These are phyloP conservation scores for Eidolon helvum DNA, from an alignment of 2,113 vertebrate species.

Conservation along the genomic window DNA sequence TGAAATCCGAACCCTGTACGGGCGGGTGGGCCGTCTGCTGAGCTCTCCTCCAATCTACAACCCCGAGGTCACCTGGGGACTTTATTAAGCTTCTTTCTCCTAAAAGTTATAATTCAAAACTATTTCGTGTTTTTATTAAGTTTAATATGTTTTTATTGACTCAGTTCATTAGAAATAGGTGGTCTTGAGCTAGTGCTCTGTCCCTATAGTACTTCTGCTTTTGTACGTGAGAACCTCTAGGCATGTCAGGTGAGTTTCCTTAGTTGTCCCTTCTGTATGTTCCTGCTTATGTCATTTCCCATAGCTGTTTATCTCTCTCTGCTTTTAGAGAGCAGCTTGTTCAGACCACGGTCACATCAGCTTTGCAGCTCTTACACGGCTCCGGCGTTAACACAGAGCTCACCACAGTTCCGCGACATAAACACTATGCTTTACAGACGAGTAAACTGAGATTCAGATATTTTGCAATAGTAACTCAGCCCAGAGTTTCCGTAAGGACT, in stretches of 20 bases:
- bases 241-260: neutral
- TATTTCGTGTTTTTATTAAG: neutral
- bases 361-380: neutral
- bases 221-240: neutral
- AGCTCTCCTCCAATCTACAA: neutral
- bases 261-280: neutral
- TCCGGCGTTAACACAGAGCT: neutral
- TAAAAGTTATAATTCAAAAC: neutral
- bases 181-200: neutral
- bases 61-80: neutral
- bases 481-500: neutral
- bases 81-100: neutral
- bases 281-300: neutral
- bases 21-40: neutral
- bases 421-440: neutral
- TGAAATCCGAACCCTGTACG: neutral
- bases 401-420: fast-evolving
- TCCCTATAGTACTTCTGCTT: neutral
- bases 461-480: neutral
- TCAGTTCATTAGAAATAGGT: neutral
- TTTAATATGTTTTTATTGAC: neutral
- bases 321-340: neutral
- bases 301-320: neutral
- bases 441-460: neutral
- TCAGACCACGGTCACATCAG: neutral